Conservation (phyloP, 2,888 invertebrate species). For the Fragum fragum region DNA sequence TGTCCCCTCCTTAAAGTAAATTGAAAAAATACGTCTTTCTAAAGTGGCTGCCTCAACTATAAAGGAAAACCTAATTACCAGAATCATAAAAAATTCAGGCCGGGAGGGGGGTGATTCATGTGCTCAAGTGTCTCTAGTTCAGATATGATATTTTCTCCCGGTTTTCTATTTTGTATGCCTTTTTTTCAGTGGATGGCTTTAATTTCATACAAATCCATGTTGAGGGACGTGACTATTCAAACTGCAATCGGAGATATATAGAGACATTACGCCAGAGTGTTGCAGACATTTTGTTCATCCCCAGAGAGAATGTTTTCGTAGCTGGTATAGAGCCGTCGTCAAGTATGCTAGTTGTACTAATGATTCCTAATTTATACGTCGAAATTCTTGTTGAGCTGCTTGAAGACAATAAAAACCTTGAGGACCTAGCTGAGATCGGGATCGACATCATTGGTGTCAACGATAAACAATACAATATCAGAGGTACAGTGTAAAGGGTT, state of each 20-base stretch:
- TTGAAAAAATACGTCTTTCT: too few relatives aligned
- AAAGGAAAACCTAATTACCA: too few relatives aligned
- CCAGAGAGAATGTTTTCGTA: constrained; percentile 35
- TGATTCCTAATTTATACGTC: constrained; percentile 43
- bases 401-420: neutral
- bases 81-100: too few relatives aligned
- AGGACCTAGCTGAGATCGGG: constrained; percentile 31
- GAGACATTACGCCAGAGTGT: neutral
- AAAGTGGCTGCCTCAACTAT: too few relatives aligned
- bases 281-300: constrained; percentile 34
- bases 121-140: too few relatives aligned
- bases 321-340: constrained; percentile 55
- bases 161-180: too few relatives aligned
- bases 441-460: constrained; percentile 30
- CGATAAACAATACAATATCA: constrained; percentile 17
- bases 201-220: constrained; percentile 9
- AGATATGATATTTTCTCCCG: too few relatives aligned
- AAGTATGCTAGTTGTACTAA: constrained; percentile 52
- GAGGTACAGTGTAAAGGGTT: constrained; percentile 22
- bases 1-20: too few relatives aligned
- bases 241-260: neutral
- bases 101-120: too few relatives aligned
- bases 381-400: constrained; percentile 29
- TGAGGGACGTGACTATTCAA: constrained; percentile 26
- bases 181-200: constrained; percentile 17